Conservation (phyloP, 2,888 invertebrate species). For the Eulithis prunata region DNA sequence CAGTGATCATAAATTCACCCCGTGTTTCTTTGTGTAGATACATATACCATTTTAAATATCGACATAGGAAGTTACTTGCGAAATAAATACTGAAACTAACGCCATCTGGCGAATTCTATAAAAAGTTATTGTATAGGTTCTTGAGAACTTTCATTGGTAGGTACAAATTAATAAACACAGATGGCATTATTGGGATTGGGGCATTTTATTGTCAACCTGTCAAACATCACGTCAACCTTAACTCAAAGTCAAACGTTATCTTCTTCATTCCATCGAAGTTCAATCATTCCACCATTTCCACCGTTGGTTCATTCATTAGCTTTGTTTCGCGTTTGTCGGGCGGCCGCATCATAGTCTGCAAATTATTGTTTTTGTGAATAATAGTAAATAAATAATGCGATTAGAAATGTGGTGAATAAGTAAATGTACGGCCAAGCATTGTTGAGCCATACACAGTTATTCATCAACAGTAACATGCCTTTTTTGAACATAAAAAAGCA, state of each 20-base stretch:
- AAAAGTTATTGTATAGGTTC: too few relatives aligned
- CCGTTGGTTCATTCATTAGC: not conserved
- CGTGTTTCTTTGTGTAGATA: too few relatives aligned
- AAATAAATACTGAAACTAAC: not conserved
- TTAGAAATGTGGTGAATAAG: constrained; percentile 30
- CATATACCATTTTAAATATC: too few relatives aligned
- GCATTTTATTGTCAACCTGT: too few relatives aligned
- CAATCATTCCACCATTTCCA: constrained; percentile 3
- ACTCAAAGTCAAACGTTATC: too few relatives aligned
- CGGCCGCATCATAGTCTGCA: constrained; percentile 1
- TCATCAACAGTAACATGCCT: constrained; percentile 66
- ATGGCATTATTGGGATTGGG: not conserved
- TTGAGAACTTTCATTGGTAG: not conserved
- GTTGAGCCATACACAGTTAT: constrained; percentile 18
- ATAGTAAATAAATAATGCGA: constrained; percentile 20
- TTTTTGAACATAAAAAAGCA: constrained; percentile 79
- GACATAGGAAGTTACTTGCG: too few relatives aligned
- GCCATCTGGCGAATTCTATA: not conserved
- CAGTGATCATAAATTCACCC: too few relatives aligned
- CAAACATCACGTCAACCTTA: too few relatives aligned
- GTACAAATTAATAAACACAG: not conserved
- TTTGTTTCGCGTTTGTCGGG: constrained; percentile 7
- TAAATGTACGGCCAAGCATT: constrained; percentile 23
- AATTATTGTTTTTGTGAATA: constrained; percentile 7
- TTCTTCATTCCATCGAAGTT: not conserved